Conservation (phyloP, 2,113 vertebrate species). For the Pelodiscus sinensis region DNA sequence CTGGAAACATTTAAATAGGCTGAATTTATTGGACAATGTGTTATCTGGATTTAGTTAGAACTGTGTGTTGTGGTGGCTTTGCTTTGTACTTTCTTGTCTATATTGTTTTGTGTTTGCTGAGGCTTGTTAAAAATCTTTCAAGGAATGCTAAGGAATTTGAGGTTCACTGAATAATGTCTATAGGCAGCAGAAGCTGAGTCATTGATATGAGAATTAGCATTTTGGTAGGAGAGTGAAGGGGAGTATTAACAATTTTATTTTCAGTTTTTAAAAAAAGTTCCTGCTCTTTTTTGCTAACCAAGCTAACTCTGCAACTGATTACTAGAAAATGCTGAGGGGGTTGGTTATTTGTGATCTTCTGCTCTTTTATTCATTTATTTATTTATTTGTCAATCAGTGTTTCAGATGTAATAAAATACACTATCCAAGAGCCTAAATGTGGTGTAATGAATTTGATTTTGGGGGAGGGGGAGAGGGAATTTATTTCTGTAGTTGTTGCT, state of each 20-base stretch:
- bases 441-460: conserved; percentile 51
- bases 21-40: background rate
- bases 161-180: background rate
- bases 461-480: conserved; percentile 29
- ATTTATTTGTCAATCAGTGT: background rate
- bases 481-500: conserved; percentile 64
- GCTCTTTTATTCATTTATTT: conserved; percentile 14
- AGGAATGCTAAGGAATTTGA: background rate
- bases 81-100: background rate
- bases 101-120: background rate
- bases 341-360: background rate
- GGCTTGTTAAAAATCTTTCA: background rate
- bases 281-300: background rate
- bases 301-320: background rate
- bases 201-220: conserved; percentile 30
- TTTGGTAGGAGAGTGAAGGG: conserved; percentile 30
- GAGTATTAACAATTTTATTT: conserved; percentile 8
- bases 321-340: background rate
- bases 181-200: conserved; percentile 27
- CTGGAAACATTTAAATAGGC: background rate
- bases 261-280: background rate
- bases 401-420: conserved; percentile 18
- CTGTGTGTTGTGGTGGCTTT: background rate
- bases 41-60: background rate
- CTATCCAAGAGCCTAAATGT: conserved; percentile 48